Base-by-base conservation (phyloP, 2,888 invertebrate genomes). In the Caenorhabditis wallacei region DNA sequence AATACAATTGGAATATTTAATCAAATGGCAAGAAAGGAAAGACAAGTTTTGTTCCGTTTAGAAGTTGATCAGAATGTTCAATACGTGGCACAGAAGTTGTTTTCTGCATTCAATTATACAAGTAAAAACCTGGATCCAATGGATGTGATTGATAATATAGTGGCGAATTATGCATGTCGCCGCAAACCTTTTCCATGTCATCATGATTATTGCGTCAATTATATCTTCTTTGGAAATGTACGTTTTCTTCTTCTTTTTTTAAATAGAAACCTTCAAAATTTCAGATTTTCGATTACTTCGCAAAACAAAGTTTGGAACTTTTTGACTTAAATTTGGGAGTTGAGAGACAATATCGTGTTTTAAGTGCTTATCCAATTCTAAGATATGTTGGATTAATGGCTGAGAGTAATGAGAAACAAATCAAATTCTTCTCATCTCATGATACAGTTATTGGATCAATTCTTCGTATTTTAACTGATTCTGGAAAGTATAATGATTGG, bases 321-420 rank as follows among this genome's bases (percentile, higher is more conserved):
- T 76, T 69, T 26, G 61, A 76, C 10, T 13, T 68, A 69, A 54
- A 76, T 26, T 51, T 76, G 40, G 76, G 76, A 43, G 37, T 69
- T n/a, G 76, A 76, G 40, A 57, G 69, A 35, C 76, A 76, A 46
- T 69, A 61, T 40, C 59, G 76, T 59, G 76, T 76, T 11, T 24
- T 69, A 22, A 51, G 40, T 18, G 24, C 76, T 5, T 76, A 40
- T 40, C 76, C 76, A n/a, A 69, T 68, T 30, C 26, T 76, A 2
- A 4, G 68, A 69, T 51, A 24, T 35, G 26, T 76, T 16, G 37
- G 26, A 59, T 43, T 69, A 51, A 51, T 76, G 61, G 22, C 68
- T 51, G 54, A 69, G 18, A 53, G 10, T 7, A 16, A 61, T 18
- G n/a, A 18, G n/a, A 61, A 69, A 22, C 37, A 76, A 54, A 43